These are phyloP conservation scores for Glyphotaelius pellucidus DNA, from an alignment of 2,888 invertebrate species.

Conservation along the genomic window DNA sequence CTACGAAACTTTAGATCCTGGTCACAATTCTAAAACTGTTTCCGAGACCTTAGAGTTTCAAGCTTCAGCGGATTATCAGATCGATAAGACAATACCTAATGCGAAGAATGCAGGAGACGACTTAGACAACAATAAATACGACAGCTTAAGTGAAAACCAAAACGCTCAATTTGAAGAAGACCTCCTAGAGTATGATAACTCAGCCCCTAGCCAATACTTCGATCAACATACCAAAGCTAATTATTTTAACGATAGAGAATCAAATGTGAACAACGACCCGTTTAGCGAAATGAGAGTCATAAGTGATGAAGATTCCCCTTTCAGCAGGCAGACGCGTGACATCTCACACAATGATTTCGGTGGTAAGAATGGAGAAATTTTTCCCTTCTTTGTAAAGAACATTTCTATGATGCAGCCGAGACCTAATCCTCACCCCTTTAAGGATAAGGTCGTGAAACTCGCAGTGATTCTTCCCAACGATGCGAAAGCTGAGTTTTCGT, in stretches of 20 bases:
- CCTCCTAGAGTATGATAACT: background rate
- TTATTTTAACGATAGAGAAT: constrained; percentile 20
- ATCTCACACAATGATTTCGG: background rate
- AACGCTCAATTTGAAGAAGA: background rate
- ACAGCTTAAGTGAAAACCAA: constrained; percentile 11
- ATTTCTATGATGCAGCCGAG: constrained; percentile 73
- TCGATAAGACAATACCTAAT: background rate
- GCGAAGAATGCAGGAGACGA: background rate
- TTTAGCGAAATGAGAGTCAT: constrained; percentile 7
- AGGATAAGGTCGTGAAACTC: constrained; percentile 77
- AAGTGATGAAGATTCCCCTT: background rate
- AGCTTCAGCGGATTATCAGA: background rate
- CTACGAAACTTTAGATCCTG: background rate
- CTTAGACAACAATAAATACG: background rate
- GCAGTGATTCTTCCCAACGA: constrained; percentile 82
- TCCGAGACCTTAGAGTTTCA: background rate
- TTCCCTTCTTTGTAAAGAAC: constrained; percentile 48
- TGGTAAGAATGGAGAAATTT: background rate
- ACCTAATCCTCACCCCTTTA: constrained; percentile 71
- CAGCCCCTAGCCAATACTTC: background rate
- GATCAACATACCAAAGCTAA: constrained; percentile 33
- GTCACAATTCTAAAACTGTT: background rate
- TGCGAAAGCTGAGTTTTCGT: constrained; percentile 79
- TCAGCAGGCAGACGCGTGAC: background rate
- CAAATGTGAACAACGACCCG: background rate